Base-by-base conservation (phyloP, 1,140 invertebrate genomes). In the Drosophila sucinea region DNA sequence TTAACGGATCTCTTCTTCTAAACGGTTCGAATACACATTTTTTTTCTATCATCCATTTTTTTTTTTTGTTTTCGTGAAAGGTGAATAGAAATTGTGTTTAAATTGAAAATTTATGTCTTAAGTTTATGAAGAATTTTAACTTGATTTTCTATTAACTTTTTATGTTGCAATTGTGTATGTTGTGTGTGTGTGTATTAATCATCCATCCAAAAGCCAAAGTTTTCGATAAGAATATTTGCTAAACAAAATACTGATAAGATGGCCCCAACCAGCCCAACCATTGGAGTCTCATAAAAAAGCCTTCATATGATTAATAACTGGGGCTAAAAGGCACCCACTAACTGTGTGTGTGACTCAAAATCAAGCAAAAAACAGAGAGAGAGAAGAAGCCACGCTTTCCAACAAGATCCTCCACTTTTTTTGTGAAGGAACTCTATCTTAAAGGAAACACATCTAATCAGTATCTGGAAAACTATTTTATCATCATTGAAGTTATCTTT, bases 171-270 rank as follows among this genome's bases (percentile, higher is more conserved):
- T 81, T 66, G 40, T 33, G 17, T 67, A 11, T 29, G 17, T 30
- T 40, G 51, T 54, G 23, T 8, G 29, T 33, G 30, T 25, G 2
- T 54, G 35, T 35, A 72, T 78, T 84, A 85, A 85, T 84, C 81
- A 85, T 85, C 54, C 68, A 67, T 25, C 17, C 63, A 57, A 68
- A 68, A 67, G 65, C 73, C 47, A 78, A 73, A 66, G 65, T 60
- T 51, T 47, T 30, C 60, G 83, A 87, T 87, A 87, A 87, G 57
- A 70, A 54, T 87, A 89, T 87, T 87, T 89, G 83, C 73, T 80
- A 84, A 86, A 89, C 83, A 75, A 58, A 67, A 41, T 38, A 35
- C 41, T 63, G 83, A 87, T 87, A 87, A 83, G 83, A 38, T 41
- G 60, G 44, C 23, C 23, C 70, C 81, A 72, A 55, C 44, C 23